Conservation (phyloP, 2,888 invertebrate genomes). For the Aproaerema taeniolella region DNA sequence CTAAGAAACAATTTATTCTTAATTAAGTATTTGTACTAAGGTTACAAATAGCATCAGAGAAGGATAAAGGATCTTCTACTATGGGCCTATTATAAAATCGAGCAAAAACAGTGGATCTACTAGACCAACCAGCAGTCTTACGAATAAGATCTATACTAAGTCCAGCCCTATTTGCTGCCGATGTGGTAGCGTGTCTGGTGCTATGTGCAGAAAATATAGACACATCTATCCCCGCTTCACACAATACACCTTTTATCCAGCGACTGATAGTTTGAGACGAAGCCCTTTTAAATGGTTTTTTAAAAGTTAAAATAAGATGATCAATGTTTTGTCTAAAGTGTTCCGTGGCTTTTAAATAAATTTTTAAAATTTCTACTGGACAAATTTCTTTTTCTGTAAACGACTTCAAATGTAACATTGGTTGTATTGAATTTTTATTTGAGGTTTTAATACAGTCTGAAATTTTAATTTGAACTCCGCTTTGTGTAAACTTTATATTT, state of each 20-base stretch:
- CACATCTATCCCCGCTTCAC: conserved; percentile 5
- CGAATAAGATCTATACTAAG: conserved; percentile 7
- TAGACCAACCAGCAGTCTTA: conserved; percentile 11
- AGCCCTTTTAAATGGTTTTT: neutral
- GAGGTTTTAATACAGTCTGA: neutral
- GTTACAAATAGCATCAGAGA: no score
- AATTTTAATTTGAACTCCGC: neutral
- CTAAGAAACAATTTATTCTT: no score
- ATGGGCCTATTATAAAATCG: conserved; percentile 2
- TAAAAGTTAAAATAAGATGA: neutral
- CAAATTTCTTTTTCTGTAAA: neutral
- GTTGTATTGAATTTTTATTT: neutral
- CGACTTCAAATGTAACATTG: neutral
- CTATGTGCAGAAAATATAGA: conserved; percentile 10
- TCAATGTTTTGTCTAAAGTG: neutral
- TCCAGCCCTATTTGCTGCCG: conserved; percentile 3
- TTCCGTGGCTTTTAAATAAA: neutral
- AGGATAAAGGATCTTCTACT: neutral
- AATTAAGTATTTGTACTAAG: no score
- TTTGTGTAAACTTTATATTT: conserved; percentile 7
- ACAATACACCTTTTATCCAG: conserved; percentile 5
- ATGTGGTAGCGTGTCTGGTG: conserved; percentile 11
- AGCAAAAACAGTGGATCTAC: conserved; percentile 5
- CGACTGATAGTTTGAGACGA: conserved; percentile 8
- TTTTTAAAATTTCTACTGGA: neutral